Percentiles rank a stretch among this genome's conserved stretches.
phyloP scores from a whole-genome alignment of 92 coral and sea anemone genomes.

The Chrysogorgia sp. region DNA sequence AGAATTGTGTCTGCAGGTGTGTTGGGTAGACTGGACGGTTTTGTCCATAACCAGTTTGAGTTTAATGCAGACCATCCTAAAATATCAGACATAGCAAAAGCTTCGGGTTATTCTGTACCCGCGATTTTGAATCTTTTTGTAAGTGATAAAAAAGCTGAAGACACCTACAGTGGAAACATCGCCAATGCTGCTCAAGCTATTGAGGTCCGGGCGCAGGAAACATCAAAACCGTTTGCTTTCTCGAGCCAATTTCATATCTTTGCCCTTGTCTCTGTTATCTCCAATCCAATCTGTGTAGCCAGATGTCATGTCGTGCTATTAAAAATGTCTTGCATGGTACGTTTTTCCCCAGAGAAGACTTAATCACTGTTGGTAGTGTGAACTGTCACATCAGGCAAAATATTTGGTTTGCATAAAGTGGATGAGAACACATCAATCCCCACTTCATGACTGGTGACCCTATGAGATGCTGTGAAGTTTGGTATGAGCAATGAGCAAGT shows the following conservation, averaged over 20 bases:
- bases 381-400: not conserved
- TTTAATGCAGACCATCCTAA: slow-evolving; percentile 51
- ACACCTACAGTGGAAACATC: not conserved
- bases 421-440: too few relatives aligned
- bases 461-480: not conserved
- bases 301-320: not conserved
- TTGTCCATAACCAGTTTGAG: too few relatives aligned
- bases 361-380: not conserved
- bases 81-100: not conserved
- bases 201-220: slow-evolving; percentile 35
- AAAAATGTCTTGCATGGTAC: slow-evolving; percentile 16
- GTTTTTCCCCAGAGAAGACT: slow-evolving; percentile 5
- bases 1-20: too few relatives aligned
- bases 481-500: too few relatives aligned
- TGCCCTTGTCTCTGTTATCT: slow-evolving; percentile 49
- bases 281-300: slow-evolving; percentile 33
- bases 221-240: slow-evolving; percentile 23
- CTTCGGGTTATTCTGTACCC: not conserved
- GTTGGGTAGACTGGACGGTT: too few relatives aligned
- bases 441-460: slow-evolving; percentile 39
- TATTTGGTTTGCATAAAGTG: slow-evolving; percentile 21
- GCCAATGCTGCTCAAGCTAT: slow-evolving; percentile 27
- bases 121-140: slow-evolving; percentile 9
- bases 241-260: slow-evolving; percentile 35
- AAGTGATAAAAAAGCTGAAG: too few relatives aligned